These are phyloP conservation scores for Passerculus sandwichensis DNA, from an alignment of 2,797 vertebrate genomes.

Conservation along the genomic window DNA sequence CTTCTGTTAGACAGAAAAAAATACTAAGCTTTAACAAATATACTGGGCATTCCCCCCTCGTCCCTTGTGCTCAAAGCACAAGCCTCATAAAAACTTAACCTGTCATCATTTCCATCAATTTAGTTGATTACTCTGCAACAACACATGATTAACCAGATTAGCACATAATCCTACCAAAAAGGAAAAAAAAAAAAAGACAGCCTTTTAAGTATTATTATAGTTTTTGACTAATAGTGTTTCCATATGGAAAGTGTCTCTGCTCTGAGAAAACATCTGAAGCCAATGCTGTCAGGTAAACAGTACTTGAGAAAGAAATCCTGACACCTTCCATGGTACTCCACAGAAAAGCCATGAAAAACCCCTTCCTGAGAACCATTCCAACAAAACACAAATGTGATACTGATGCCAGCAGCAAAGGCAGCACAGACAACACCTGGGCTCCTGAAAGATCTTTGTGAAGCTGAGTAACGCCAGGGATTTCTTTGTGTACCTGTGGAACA, in stretches of 20 bases:
- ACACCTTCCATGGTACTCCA: background rate
- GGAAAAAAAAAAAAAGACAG: background rate
- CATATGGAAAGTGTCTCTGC: background rate
- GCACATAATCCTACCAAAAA: background rate
- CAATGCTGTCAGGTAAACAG: conserved; percentile 28
- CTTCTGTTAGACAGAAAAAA: background rate
- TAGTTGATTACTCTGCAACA: conserved; percentile 10
- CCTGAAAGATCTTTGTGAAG: conserved; percentile 67
- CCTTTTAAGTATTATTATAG: conserved; percentile 1
- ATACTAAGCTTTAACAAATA: background rate
- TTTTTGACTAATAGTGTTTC: conserved; percentile 15
- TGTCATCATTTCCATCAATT: background rate
- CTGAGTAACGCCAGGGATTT: conserved; percentile 61
- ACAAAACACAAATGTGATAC: conserved; percentile 23
- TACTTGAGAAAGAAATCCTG: conserved; percentile 7
- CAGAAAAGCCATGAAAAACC: conserved; percentile 41
- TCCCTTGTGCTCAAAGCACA: background rate
- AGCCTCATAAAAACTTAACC: background rate
- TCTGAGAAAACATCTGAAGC: conserved; percentile 31
- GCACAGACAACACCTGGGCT: conserved; percentile 44
- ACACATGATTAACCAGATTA: background rate
- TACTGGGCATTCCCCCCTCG: background rate
- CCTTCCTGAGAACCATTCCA: conserved; percentile 42
- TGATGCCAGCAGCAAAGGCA: conserved; percentile 49
- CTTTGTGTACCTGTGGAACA: background rate